A percentile compares a stretch with the other conserved stretches of the same genome.
These are phyloP conservation scores for Rhingia rostrata DNA, from an alignment of 2,888 invertebrate genomes.

Conservation along the genomic window DNA sequence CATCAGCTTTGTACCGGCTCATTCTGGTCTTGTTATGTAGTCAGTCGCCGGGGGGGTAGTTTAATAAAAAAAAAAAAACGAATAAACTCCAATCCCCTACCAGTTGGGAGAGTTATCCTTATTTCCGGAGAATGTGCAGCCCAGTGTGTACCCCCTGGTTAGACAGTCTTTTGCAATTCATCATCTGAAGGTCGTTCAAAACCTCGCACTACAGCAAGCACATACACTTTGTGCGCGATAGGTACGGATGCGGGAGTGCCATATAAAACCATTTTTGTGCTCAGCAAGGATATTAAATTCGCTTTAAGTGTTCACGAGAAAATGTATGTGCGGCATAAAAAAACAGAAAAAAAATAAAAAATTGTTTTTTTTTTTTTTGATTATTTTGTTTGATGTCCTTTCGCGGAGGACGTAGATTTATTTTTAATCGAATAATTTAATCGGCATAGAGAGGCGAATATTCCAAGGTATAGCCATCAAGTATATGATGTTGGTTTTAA, in stretches of 20 bases:
- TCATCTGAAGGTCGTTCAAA: constrained; percentile 35
- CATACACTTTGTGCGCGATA: not conserved
- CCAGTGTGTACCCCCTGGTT: constrained; percentile 34
- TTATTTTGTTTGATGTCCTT: constrained; percentile 5
- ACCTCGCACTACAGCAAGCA: constrained; percentile 11
- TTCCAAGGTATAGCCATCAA: not conserved
- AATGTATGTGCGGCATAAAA: constrained; percentile 21
- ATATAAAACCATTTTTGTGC: not conserved
- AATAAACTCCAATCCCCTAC: not conserved
- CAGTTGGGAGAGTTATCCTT: not conserved
- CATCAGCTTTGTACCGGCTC: constrained; percentile 31
- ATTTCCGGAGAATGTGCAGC: constrained; percentile 3
- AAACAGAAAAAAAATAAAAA: not conserved
- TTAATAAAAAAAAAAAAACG: constrained; percentile 13
- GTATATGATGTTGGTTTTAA: not conserved
- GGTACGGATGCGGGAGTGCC: constrained; percentile 5
- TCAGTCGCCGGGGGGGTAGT: constrained; percentile 9
- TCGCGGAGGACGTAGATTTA: not conserved
- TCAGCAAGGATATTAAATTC: constrained; percentile 48
- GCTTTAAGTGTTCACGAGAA: constrained; percentile 38
- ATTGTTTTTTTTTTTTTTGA: not conserved
- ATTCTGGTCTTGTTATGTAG: not conserved
- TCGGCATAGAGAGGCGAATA: constrained; percentile 1
- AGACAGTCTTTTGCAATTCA: constrained; percentile 45
- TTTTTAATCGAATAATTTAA: constrained; percentile 20